Evolutionary conservation across 2,888 invertebrate genomes (phyloP).

Genomic region (Proisotoma minuta): DNA sequence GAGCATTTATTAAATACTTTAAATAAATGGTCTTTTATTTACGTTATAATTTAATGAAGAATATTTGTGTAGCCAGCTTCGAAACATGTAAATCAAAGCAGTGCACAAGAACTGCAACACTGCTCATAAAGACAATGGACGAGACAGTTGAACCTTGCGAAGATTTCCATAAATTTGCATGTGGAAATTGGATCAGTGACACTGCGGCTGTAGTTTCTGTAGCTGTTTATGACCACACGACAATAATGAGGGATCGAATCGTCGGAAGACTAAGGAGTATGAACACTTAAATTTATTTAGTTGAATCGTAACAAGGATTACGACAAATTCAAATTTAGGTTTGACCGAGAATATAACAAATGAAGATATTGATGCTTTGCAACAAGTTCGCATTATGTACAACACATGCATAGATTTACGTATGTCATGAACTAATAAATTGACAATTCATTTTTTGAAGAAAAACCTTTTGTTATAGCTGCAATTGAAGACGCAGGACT

Average conservation of each 20-base stretch:
- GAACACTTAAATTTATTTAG: neutral
- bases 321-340: slow-evolving; percentile 13
- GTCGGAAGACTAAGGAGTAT: slow-evolving; percentile 41
- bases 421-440: slow-evolving; percentile 11
- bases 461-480: slow-evolving; percentile 18
- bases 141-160: slow-evolving; percentile 37
- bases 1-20: too few species aligned
- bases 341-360: slow-evolving; percentile 39
- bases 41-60: neutral
- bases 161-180: slow-evolving; percentile 32
- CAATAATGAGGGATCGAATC: slow-evolving; percentile 45
- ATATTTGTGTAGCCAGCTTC: slow-evolving; percentile 28
- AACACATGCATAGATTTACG: slow-evolving; percentile 44
- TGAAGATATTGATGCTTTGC: slow-evolving; percentile 42
- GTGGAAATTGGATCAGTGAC: slow-evolving; percentile 46
- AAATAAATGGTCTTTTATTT: too few species aligned
- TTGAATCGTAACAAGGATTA: neutral
- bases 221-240: slow-evolving; percentile 44
- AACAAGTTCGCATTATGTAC: slow-evolving; percentile 44
- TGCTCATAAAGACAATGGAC: slow-evolving; percentile 43
- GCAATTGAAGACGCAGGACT: slow-evolving; percentile 37
- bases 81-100: slow-evolving; percentile 40
- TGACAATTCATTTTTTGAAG: neutral
- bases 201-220: slow-evolving; percentile 39
- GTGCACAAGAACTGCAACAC: slow-evolving; percentile 42